Evolutionary conservation across 1,140 invertebrate genomes (phyloP), one percentile per base, ranked within the genome.

Genomic region (Eufriesea mexicana): DNA sequence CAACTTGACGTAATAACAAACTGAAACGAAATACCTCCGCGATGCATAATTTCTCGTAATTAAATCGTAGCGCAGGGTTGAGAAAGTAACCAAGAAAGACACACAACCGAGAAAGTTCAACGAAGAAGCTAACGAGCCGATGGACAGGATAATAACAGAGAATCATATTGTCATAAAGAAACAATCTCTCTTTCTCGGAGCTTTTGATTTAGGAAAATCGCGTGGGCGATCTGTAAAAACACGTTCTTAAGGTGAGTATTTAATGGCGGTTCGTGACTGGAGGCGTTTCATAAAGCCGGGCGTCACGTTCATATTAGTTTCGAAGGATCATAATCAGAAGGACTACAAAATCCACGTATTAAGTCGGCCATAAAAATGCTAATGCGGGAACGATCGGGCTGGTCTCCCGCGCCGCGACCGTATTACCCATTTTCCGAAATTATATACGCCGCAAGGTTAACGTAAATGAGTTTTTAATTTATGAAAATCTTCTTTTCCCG

Each of bases 291-390:
- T 81, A 81, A 81, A 75, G 14, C 51, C 18, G 54, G 79, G 51
- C 79, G 79, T 81, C 79, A 75, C 79, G 72, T 81, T 75, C 72
- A 67, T 75, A 81, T 81, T 81, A 81, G 79, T 81, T 74, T 75
- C 61, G 61, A 81, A 66, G 79, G 72, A 81, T 81, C 79, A 75
- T 81, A 81, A 81, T 81, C 79, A 62, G 49, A 51, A 67, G 79
- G 72, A 49, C 61, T 75, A 81, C 72, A 75, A 57, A 81, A 81
- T 81, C 79, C 54, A 67, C 71, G 71, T 75, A 81, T 81, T 81
- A 81, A 75, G 79, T 57, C 72, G 71, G 25, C 61, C 72, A 81
- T 81, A 81, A 81, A 81, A 81, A 81, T 81, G 79, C 61, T 75
- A 81, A 81, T 81, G 71, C 72, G 18, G 54, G 54, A 18, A n/a